Evolutionary conservation across 2,797 vertebrate species (phyloP), one percentile per base, ranked within the genome.

Genomic region (Rhabdomys pumilio): DNA sequence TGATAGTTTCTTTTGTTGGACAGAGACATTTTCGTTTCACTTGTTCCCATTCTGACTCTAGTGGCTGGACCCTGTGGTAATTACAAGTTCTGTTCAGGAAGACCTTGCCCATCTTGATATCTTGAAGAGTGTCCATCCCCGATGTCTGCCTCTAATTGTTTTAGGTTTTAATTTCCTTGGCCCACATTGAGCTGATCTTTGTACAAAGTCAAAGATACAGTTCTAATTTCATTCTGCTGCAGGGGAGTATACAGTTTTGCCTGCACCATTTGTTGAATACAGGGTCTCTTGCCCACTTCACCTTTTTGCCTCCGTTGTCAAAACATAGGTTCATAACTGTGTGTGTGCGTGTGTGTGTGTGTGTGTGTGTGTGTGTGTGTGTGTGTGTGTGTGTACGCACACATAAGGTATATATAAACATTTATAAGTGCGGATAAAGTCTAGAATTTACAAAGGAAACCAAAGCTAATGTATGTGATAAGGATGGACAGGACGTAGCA

Each of bases 381-480:
- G 10, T 10, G 10, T 11, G 10, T 9, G 10, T 10, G 10, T 11
- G 10, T 9, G 10, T 1, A 2, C 50, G 11, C 50, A 50, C 50
- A 50, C 50, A 1, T 31, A 26, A 3, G 29, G 15, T 57, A 6
- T 81, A 17, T 83, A 31, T 61, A 44, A 61, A 41, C 24, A 50
- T 10, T 24, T 65, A 20, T 50, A 22, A 67, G 19, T 15, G 20
- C 26, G 20, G 44, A 69, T 67, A 85, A 53, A 85, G 31, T 53
- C 63, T 85, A 67, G 65, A 50, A 50, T n/a, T n/a, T 67, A 86
- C 44, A 85, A 50, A 67, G 29, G 19, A 50, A 29, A 24, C 31
- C 61, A n/a, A 22, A 50, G 19, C 41, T 67, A 50, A 67, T 12
- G n/a, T 24, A 15, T 65, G 31, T 67, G 44, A n/a, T 53, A 50